Base-by-base conservation (phyloP, 2,797 vertebrate genomes). In the Scarus forsteni region DNA sequence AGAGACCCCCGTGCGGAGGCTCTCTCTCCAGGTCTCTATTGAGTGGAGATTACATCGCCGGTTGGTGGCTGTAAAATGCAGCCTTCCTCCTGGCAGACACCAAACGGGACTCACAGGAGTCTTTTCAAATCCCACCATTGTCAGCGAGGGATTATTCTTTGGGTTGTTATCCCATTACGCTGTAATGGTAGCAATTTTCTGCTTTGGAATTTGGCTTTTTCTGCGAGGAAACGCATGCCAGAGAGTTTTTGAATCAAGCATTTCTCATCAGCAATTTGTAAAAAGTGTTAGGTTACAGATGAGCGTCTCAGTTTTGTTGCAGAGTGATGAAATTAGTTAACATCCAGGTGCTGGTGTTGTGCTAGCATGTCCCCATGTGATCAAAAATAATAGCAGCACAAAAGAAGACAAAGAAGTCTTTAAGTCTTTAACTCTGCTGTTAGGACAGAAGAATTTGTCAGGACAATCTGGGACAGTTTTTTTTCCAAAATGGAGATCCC, bases 91-190 rank as follows among this genome's bases (percentile, higher is more conserved):
- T 88, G 88, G 85, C 87, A 83, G 87, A 90, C 82, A 90, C 79
- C 84, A 70, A 74, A 39, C 79, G 61, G 87, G 8, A 85, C 82
- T 88, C 89, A 86, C 91, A 92, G 88, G 91, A 91, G 78, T 88
- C 88, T 78, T 89, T 93, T 93, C 86, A 91, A 73, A 86, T 81
- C 83, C n/a, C 83, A 39, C 88, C 81, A 88, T 94, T 92, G 90
- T 93, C 80, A 66, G 90, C 45, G 8, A 34, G 60, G 92, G 94
- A 94, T 95, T 95, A 92, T 85, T 91, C 86, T 86, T 83, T 10
- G 83, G 85, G 90, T 94, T 95, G 94, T 93, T 94, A 91, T 91
- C 92, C 91, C 83, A 93, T 94, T 95, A 92, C 82, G 83, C 79
- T 77, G 67, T 92, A 90, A 92, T 92, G 78, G 89, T 79, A 66